Evolutionary conservation across 2,113 vertebrate species (phyloP).

Genomic region (Chamaetylas fuelleborni): DNA sequence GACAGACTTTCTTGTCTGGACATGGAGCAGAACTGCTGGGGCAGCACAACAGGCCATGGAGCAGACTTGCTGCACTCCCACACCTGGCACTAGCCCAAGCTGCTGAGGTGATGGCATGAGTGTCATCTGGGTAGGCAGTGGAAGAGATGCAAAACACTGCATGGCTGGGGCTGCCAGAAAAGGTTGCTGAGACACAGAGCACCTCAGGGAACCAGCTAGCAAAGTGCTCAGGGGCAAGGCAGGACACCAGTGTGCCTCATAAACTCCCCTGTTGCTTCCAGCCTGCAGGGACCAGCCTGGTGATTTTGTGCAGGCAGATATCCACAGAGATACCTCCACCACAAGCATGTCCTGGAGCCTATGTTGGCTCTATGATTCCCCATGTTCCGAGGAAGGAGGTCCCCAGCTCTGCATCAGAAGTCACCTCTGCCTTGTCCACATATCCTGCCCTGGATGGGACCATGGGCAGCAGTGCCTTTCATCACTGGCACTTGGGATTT

Average conservation of each 20-base stretch:
- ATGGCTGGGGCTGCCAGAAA: background rate
- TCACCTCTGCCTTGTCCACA: background rate
- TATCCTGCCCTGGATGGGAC: background rate
- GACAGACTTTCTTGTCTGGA: background rate
- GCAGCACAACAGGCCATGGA: background rate
- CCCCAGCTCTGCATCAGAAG: background rate
- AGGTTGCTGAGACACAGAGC: background rate
- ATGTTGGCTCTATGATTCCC: background rate
- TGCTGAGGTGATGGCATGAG: background rate
- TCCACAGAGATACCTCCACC: background rate
- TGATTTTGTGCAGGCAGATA: background rate
- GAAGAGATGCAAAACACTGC: background rate
- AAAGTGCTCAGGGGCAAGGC: background rate
- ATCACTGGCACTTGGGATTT: background rate
- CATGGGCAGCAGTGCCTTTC: background rate
- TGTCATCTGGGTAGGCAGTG: background rate
- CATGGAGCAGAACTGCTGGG: background rate
- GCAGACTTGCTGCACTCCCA: background rate
- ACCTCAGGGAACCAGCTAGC: background rate
- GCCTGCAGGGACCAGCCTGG: background rate
- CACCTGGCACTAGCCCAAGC: rapidly evolving
- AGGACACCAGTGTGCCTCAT: background rate
- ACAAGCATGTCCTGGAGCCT: background rate
- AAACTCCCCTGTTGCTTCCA: background rate
- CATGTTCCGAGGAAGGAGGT: background rate